A percentile compares a stretch with the other conserved stretches of the same genome.
phyloP scores from a whole-genome alignment of 92 coral and sea anemone genomes.

The Parazoanthus darwini region DNA sequence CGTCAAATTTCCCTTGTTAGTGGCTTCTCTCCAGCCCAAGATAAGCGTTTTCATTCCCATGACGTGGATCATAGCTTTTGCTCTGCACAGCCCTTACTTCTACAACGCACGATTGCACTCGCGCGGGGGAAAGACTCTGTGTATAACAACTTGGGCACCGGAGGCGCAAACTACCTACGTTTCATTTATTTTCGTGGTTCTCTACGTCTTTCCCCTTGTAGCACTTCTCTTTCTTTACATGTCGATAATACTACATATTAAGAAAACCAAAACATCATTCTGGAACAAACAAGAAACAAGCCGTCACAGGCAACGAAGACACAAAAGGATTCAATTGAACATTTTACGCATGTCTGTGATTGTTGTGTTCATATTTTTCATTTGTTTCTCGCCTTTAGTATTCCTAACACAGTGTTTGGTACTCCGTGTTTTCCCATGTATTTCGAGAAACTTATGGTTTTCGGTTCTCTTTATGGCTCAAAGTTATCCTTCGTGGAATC shows the following conservation, averaged over 20 bases:
- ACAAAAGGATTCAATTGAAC: slow-evolving; percentile 39
- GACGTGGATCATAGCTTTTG: slow-evolving; percentile 38
- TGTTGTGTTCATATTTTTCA: slow-evolving; percentile 40
- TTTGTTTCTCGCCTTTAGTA: slow-evolving; percentile 43
- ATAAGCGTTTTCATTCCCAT: slow-evolving; percentile 39
- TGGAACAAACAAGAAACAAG: slow-evolving; percentile 35
- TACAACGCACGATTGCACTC: slow-evolving; percentile 25
- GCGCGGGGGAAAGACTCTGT: background rate
- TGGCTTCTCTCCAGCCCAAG: slow-evolving; percentile 33
- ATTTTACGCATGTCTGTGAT: slow-evolving; percentile 49
- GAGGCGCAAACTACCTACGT: slow-evolving; percentile 22
- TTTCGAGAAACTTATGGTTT: background rate
- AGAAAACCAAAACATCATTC: slow-evolving; percentile 34
- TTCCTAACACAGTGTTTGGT: background rate
- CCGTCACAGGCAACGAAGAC: slow-evolving; percentile 30
- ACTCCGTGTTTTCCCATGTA: background rate
- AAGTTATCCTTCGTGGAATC: slow-evolving; percentile 4
- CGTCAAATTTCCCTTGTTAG: slow-evolving; percentile 43
- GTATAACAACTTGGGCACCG: slow-evolving; percentile 37
- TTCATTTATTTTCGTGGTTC: slow-evolving; percentile 6
- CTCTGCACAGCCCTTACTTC: slow-evolving; percentile 45
- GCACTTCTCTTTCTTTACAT: slow-evolving; percentile 33
- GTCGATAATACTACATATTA: slow-evolving; percentile 29
- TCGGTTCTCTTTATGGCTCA: background rate
- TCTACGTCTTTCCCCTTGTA: slow-evolving; percentile 34